A percentile compares a stretch with the other conserved stretches of the same genome.
Evolutionary conservation across 2,797 vertebrate species (phyloP).

Genomic region (Enteromius viviparus): DNA sequence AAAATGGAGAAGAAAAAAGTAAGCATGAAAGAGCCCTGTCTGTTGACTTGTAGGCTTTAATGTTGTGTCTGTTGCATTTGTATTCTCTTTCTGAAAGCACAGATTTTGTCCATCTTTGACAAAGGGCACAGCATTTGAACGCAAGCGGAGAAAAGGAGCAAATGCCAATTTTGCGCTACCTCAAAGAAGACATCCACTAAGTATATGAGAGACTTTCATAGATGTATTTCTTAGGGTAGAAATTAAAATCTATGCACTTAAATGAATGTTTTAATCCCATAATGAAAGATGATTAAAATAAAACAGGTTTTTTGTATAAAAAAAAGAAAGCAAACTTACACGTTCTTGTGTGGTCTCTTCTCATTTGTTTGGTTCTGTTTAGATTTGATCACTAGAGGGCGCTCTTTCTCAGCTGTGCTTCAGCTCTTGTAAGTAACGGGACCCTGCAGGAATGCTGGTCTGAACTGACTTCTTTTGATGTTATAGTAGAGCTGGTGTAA

Average conservation of each 20-base stretch:
- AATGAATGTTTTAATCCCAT: conserved; percentile 64
- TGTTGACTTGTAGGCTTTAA: conserved; percentile 27
- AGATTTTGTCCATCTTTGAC: conserved; percentile 43
- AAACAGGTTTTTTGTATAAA: conserved; percentile 76
- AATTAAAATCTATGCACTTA: conserved; percentile 39
- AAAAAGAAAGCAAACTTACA: conserved; percentile 11
- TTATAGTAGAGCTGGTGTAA: neutral
- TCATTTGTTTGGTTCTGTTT: neutral
- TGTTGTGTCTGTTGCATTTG: conserved; percentile 39
- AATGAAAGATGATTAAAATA: conserved; percentile 73
- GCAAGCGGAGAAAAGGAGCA: neutral
- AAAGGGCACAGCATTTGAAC: neutral
- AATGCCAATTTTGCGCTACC: conserved; percentile 13
- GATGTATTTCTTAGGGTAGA: conserved; percentile 46
- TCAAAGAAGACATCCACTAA: conserved; percentile 28
- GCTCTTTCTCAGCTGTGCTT: neutral
- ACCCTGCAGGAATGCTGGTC: neutral
- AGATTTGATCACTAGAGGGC: conserved; percentile 8
- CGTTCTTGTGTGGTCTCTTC: neutral
- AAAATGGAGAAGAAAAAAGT: conserved; percentile 36
- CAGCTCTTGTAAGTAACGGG: neutral
- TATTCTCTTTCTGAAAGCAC: conserved; percentile 46
- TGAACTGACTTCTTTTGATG: conserved; percentile 17
- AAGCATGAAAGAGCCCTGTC: conserved; percentile 2
- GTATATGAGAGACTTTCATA: conserved; percentile 41